phyloP scores from a whole-genome alignment of 2,113 vertebrate genomes.

The Sula dactylatra region DNA sequence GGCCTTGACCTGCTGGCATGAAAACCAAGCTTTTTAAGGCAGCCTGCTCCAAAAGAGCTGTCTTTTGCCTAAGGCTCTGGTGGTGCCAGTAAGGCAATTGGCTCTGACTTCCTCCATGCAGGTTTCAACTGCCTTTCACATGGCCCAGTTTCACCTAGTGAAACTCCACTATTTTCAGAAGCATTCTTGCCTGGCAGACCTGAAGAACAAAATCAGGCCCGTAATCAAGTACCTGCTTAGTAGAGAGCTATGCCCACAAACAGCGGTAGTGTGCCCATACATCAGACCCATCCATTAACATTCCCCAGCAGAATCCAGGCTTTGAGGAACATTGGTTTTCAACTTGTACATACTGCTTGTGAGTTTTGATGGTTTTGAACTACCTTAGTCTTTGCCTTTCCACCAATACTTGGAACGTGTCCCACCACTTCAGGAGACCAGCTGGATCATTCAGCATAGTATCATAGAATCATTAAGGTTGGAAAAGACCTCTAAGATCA shows the following conservation, averaged over 20 bases:
- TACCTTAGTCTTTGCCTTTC: neutral
- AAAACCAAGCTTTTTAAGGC: neutral
- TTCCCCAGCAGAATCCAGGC: neutral
- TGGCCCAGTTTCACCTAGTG: neutral
- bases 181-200: neutral
- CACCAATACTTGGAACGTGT: rapidly evolving
- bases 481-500: too few relatives aligned
- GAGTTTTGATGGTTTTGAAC: neutral
- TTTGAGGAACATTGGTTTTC: neutral
- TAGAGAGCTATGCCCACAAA: neutral
- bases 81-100: neutral
- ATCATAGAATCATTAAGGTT: too few relatives aligned
- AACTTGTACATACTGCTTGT: neutral
- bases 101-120: rapidly evolving
- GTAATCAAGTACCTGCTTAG: neutral
- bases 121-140: neutral
- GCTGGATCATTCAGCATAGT: neutral
- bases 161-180: neutral
- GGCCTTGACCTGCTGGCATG: neutral
- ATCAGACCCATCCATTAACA: neutral
- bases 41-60: neutral
- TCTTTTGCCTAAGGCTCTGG: neutral
- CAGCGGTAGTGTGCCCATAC: neutral
- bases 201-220: neutral
- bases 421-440: neutral